phyloP scores from a whole-genome alignment of 2,797 vertebrate genomes.

The Apodemus agrarius region DNA sequence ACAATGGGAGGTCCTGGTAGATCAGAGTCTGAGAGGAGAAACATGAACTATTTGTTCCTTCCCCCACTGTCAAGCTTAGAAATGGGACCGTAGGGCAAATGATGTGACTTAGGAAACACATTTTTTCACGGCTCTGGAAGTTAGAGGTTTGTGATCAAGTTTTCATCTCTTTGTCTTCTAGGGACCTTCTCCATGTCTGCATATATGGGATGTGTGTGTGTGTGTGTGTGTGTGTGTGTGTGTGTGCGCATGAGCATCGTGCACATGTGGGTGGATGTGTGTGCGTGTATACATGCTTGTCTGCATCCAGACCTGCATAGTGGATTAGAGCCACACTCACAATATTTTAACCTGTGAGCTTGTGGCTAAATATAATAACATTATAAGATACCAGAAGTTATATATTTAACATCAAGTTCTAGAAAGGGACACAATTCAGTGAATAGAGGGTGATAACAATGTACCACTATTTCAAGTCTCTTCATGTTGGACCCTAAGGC shows the following conservation, averaged over 20 bases:
- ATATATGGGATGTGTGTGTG: neutral
- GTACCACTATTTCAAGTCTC: neutral
- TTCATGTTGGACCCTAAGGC: neutral
- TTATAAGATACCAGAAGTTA: neutral
- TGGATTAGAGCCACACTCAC: neutral
- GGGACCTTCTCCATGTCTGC: neutral
- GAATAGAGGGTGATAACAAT: neutral
- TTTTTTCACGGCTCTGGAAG: neutral
- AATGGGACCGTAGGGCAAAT: neutral
- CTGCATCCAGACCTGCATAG: neutral
- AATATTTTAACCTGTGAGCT: neutral
- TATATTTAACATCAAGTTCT: neutral
- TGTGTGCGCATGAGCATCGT: neutral
- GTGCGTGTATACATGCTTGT: neutral
- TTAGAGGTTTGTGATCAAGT: neutral
- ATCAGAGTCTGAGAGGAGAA: neutral
- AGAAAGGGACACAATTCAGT: neutral
- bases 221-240: neutral
- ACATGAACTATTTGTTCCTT: neutral
- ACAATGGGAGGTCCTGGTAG: neutral
- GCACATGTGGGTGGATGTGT: no score
- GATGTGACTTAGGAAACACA: neutral
- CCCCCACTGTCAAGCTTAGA: neutral
- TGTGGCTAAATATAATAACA: neutral
- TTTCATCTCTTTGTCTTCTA: neutral